Conservation (phyloP, 2,113 vertebrate genomes). For the Syrrhaptes paradoxus region DNA sequence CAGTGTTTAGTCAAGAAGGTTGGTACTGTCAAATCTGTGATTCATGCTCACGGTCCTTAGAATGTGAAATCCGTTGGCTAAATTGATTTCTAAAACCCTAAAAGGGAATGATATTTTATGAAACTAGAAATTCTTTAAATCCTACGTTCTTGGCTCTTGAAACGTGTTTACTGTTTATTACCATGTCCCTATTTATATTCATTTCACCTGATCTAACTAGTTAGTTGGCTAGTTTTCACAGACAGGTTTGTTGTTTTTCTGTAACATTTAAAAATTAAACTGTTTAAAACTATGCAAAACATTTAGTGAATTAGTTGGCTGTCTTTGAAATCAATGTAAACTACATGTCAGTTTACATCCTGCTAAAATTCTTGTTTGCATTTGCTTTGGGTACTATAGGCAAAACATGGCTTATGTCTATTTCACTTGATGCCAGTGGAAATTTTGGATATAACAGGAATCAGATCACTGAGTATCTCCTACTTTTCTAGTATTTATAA, state of each 20-base stretch:
- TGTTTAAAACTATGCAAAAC: neutral
- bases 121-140: neutral
- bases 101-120: neutral
- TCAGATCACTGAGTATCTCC: neutral
- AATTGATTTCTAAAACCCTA: neutral
- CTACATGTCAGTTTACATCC: neutral
- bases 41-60: neutral
- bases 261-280: neutral
- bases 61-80: neutral
- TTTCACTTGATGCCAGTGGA: neutral
- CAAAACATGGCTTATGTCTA: constrained; percentile 1
- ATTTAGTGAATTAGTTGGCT: neutral
- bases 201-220: neutral
- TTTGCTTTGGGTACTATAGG: constrained; percentile 18
- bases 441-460: neutral
- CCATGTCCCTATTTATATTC: neutral
- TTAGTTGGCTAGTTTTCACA: neutral
- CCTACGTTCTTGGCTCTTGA: neutral
- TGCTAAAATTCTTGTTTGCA: neutral
- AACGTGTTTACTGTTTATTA: neutral
- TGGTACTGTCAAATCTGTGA: neutral
- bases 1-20: neutral
- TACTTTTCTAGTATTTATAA: neutral
- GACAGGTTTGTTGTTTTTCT: neutral
- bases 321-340: neutral